phyloP scores from a whole-genome alignment of 2,113 vertebrate genomes.

The Tychaedon coryphoeus region DNA sequence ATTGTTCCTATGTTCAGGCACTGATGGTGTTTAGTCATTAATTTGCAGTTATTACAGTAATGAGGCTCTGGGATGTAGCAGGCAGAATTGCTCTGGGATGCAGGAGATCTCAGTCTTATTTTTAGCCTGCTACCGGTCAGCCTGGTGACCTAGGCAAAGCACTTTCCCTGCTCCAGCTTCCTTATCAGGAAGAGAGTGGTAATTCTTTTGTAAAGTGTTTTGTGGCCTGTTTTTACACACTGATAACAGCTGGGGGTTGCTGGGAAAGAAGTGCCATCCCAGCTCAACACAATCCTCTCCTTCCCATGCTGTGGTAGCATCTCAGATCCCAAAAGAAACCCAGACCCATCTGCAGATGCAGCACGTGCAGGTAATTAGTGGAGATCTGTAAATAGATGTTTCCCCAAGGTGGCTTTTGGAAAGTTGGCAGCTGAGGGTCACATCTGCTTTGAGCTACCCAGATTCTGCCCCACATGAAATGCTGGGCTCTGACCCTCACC shows the following conservation, averaged over 20 bases:
- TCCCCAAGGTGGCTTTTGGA: background rate
- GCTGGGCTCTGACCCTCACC: background rate
- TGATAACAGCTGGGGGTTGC: background rate
- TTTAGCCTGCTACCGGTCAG: background rate
- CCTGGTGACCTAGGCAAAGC: background rate
- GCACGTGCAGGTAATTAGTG: background rate
- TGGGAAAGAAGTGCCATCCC: background rate
- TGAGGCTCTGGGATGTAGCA: background rate
- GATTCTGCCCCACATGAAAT: accelerated
- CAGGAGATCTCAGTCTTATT: background rate
- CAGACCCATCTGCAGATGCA: background rate
- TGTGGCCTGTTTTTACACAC: background rate
- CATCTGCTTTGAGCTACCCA: background rate
- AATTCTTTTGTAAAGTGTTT: background rate
- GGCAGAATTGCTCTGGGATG: background rate
- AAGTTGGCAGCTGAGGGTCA: background rate
- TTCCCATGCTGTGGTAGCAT: accelerated
- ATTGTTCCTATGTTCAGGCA: background rate
- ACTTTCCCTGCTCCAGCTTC: background rate
- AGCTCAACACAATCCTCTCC: background rate
- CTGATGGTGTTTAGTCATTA: background rate
- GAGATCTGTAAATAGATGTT: accelerated
- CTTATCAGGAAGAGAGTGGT: background rate
- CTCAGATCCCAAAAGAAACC: background rate
- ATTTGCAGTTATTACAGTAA: background rate